Evolutionary conservation across 1,140 invertebrate species (phyloP).

Genomic region (Orussus abietinus): DNA sequence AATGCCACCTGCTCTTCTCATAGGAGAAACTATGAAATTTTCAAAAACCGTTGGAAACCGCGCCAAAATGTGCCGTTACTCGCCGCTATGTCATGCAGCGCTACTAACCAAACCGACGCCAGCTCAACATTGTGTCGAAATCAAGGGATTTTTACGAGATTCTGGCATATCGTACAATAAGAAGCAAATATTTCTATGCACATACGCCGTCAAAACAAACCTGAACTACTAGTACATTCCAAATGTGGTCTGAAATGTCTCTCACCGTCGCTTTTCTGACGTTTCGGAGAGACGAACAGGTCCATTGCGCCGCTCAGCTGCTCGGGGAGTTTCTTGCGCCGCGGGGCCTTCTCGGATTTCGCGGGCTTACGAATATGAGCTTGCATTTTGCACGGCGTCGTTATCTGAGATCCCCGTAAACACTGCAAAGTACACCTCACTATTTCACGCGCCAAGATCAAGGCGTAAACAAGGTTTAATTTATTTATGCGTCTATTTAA

Average conservation of each 20-base stretch:
- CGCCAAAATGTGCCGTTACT: too few species aligned
- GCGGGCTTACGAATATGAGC: constrained; percentile 37
- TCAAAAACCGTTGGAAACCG: too few species aligned
- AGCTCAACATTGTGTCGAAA: background rate
- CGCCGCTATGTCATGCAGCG: too few species aligned
- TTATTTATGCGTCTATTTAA: constrained; percentile 31
- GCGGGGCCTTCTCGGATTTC: constrained; percentile 36
- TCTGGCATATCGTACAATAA: constrained; percentile 23
- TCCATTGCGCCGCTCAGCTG: constrained; percentile 45
- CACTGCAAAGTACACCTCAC: too few species aligned
- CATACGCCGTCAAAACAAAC: too few species aligned
- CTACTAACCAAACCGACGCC: background rate
- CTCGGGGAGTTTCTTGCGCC: constrained; percentile 33
- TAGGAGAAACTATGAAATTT: too few species aligned
- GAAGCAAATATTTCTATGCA: constrained; percentile 24
- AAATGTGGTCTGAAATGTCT: too few species aligned
- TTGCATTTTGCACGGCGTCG: constrained; percentile 16
- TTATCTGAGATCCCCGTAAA: too few species aligned
- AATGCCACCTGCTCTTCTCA: too few species aligned
- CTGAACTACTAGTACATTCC: too few species aligned
- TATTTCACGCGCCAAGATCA: too few species aligned
- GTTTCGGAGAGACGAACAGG: constrained; percentile 45
- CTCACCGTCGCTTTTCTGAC: constrained; percentile 50
- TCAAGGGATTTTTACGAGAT: constrained; percentile 10
- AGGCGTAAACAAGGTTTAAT: too few species aligned